phyloP scores from a whole-genome alignment of 1,140 invertebrate genomes.

The Sarcophaga peregrina region DNA sequence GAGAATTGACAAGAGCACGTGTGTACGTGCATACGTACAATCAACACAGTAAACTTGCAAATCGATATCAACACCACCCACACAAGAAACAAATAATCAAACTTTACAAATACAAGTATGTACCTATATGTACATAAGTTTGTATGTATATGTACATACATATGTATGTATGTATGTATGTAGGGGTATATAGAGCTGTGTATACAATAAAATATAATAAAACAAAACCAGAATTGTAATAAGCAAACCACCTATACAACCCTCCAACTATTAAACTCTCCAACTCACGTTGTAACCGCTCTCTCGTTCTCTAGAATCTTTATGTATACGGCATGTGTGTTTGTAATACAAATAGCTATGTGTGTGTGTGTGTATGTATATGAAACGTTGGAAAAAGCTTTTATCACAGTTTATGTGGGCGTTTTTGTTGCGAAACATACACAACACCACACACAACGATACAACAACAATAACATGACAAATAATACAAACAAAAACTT shows the following conservation, averaged over 20 bases:
- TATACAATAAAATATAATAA: not conserved
- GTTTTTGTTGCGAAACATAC: slow-evolving; percentile 48
- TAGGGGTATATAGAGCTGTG: no score
- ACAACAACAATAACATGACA: not conserved
- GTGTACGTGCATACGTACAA: not conserved
- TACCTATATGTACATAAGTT: no score
- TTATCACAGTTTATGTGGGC: slow-evolving; percentile 51
- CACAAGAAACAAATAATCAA: not conserved
- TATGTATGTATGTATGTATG: no score
- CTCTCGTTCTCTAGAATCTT: no score
- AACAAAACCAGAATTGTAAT: not conserved
- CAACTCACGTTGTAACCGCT: not conserved
- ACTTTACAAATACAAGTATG: not conserved
- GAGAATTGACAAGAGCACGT: not conserved
- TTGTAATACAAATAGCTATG: no score
- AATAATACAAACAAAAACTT: slow-evolving; percentile 20
- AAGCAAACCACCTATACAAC: not conserved
- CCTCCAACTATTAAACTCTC: not conserved
- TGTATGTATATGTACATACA: no score
- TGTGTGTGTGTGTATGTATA: slow-evolving; percentile 1
- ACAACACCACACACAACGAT: not conserved
- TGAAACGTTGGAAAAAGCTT: slow-evolving; percentile 8
- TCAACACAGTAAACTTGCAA: not conserved
- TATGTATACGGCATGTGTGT: not conserved
- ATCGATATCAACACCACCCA: not conserved